Base-by-base conservation (phyloP, 2,888 invertebrate genomes). In the Lacanobia wlatinum region DNA sequence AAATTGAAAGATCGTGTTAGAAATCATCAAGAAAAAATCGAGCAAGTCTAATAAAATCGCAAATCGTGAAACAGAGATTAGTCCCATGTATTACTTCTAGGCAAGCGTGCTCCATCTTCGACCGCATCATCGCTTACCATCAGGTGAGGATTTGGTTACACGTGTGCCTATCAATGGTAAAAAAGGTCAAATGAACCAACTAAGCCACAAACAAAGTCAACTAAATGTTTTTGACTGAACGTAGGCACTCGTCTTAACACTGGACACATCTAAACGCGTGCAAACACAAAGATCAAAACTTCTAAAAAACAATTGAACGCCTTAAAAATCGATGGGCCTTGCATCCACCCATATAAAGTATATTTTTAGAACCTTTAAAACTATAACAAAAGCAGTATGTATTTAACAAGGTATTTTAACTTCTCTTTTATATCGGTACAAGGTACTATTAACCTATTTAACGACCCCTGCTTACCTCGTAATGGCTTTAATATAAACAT, bases 371-470 rank as follows among this genome's bases (percentile, higher is more conserved):
- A 10, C 50, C 18, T 43, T 56, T 9, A 21, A 43, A 64, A 10
- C 34, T 16, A 53, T 23, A 62, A 72, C 76, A 80, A 81, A 82
- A 60, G 65, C 82, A 28, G 5, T 53, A 50, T 72, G 50, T 70
- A 56, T 28, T 28, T 3, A 28, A 28, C 28, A 3, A 28, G 28
- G 28, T 4, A 28, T 83, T 76, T 61, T 43, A 72, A 64, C 50
- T 62, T 23, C n/a, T 46, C 55, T 59, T 59, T 76, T 70, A 65
- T 43, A 70, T 23, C 60, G n/a, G 28, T 55, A 38, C 38, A 14
- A 74, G 74, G 50, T 75, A 75, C 78, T 69, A 85, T 86, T 83
- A 77, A 77, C 81, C 84, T 63, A 85, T 83, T 84, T 85, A 56
- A 84, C 71, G 69, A 74, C 59, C 66, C 46, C 62, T 73, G 83